Evolutionary conservation across 1,140 invertebrate species (phyloP).

Genomic region (Phortica variegata): DNA sequence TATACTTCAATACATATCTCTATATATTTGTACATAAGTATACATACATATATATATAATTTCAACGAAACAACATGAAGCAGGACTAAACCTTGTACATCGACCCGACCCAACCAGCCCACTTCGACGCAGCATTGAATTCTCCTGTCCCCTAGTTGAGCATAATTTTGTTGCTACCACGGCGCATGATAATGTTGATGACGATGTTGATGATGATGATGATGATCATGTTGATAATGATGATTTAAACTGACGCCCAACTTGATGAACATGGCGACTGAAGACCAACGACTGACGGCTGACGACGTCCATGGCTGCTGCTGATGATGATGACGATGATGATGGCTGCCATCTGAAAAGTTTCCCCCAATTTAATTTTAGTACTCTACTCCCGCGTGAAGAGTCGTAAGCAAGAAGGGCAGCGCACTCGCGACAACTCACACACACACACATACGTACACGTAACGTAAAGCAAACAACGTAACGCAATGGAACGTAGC

Average conservation of each 20-base stretch:
- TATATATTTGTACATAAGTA: slow-evolving; percentile 3
- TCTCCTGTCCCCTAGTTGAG: too few species aligned
- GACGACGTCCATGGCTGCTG: not conserved
- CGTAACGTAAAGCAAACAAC: slow-evolving; percentile 37
- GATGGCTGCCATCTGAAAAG: slow-evolving; percentile 48
- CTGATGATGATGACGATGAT: slow-evolving; percentile 29
- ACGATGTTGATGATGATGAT: too few species aligned
- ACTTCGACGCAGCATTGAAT: too few species aligned
- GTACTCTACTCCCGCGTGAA: slow-evolving; percentile 49
- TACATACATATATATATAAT: slow-evolving; percentile 33
- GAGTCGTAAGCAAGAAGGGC: not conserved
- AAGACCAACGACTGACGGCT: slow-evolving; percentile 26
- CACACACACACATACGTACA: too few species aligned
- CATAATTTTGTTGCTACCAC: too few species aligned
- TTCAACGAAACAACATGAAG: too few species aligned
- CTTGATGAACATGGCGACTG: slow-evolving; percentile 11
- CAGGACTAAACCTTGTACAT: too few species aligned
- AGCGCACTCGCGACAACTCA: not conserved
- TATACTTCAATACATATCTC: slow-evolving; percentile 29
- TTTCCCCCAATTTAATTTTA: slow-evolving; percentile 57
- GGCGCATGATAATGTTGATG: too few species aligned
- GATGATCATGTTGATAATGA: too few species aligned
- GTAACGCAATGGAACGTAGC: slow-evolving; percentile 32
- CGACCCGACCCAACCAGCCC: slow-evolving; percentile 20
- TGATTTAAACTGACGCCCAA: slow-evolving; percentile 21